Base-by-base conservation (phyloP, 2,888 invertebrate genomes). In the Hoplodrina blanda region DNA sequence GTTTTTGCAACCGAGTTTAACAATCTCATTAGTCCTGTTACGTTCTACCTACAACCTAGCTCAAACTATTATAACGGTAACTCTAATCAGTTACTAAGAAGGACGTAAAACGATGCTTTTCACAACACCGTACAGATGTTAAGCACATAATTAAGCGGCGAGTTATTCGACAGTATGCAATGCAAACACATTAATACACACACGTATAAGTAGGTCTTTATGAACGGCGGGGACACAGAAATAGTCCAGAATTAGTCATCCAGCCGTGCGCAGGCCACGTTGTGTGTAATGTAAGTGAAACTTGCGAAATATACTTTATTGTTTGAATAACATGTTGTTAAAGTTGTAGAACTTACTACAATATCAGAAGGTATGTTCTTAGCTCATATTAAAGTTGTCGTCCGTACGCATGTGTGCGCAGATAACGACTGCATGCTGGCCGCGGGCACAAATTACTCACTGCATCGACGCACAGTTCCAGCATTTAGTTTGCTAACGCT, bases 191-290 rank as follows among this genome's bases (percentile, higher is more conserved):
- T 76, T 66, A 66, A 52, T 65, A 71, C 52, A 76, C 56, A 70
- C 59, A 62, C 25, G 13, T 72, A 64, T 61, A 70, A 66, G 72
- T 71, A 68, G 64, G 64, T 67, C 76, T 75, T 78, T 77, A 78
- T 79, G 73, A 76, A 83, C 74, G 79, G 77, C 72, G 83, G 81
- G 84, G 79, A 84, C 85, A 86, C 91, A 89, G 87, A 90, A 91
- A 91, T 91, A 92, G 90, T 90, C 81, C 80, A 86, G 86, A 86
- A 82, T 92, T 92, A 92, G 91, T 92, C 91, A 92, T 86, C 86
- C 75, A 78, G 76, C 70, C 72, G 76, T 69, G 62, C 70, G 65
- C 72, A 63, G 46, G 66, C 66, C 62, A 60, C 73, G 50, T 62
- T 61, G 64, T 62, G 68, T 65, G 69, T 59, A 69, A 64, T 33